A percentile compares a stretch with the other conserved stretches of the same genome.
phyloP scores from a whole-genome alignment of 1,140 invertebrate genomes.

The Triops longicaudatus region DNA sequence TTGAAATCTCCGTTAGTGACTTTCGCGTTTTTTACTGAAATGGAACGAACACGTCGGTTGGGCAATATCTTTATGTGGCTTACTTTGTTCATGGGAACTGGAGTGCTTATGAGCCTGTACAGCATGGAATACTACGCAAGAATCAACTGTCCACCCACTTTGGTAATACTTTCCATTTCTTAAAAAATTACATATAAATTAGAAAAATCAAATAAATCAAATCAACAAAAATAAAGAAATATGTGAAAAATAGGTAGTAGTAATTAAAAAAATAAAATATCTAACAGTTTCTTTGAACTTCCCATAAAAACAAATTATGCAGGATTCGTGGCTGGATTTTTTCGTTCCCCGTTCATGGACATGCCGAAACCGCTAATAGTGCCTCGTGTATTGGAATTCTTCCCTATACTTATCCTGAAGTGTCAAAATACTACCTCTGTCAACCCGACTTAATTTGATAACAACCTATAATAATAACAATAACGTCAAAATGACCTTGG shows the following conservation, averaged over 20 bases:
- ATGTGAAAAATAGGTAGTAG: too few species aligned
- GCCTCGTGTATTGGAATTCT: not conserved
- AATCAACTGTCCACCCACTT: constrained; percentile 55
- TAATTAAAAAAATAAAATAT: not conserved
- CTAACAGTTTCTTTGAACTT: not conserved
- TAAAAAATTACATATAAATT: too few species aligned
- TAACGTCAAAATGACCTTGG: too few species aligned
- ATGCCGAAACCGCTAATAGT: constrained; percentile 37
- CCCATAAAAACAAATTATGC: not conserved
- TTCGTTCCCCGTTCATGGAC: constrained; percentile 51
- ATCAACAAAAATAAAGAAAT: too few species aligned
- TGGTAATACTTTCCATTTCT: constrained; percentile 32
- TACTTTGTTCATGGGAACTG: constrained; percentile 62
- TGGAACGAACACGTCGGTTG: constrained; percentile 38
- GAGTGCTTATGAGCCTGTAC: constrained; percentile 65
- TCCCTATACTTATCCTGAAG: too few species aligned
- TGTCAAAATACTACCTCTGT: too few species aligned
- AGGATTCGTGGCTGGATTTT: constrained; percentile 36
- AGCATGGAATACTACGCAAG: constrained; percentile 77
- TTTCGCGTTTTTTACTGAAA: constrained; percentile 46
- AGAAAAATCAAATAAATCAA: too few species aligned
- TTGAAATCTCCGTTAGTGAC: constrained; percentile 38
- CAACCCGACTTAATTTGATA: too few species aligned
- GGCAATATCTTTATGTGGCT: constrained; percentile 78
- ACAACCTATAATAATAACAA: too few species aligned